Conservation (phyloP, 2,113 vertebrate genomes). For the Zapus hudsonius region DNA sequence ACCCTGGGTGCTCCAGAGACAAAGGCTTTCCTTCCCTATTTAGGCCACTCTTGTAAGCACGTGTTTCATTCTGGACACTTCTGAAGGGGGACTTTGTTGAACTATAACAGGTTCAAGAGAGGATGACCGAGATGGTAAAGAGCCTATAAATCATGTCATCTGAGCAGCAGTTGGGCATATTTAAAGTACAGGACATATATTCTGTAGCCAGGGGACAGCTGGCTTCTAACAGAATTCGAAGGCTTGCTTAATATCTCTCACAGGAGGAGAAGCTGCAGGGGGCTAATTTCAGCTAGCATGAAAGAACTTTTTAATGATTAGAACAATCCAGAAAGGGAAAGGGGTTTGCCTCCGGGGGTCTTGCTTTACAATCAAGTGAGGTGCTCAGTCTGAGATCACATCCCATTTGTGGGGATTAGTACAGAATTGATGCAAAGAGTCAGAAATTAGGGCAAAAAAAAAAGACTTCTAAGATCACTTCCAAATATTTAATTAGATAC, state of each 20-base stretch:
- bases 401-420: background rate
- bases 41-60: background rate
- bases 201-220: conserved; percentile 54
- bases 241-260: conserved; percentile 39
- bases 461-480: conserved; percentile 17
- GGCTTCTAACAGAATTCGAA: conserved; percentile 42
- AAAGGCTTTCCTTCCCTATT: background rate
- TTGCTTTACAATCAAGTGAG: conserved; percentile 61
- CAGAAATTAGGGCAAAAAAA: background rate
- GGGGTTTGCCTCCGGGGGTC: conserved; percentile 36
- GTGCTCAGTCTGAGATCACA: conserved; percentile 44
- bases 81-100: conserved; percentile 46
- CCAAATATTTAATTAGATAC: conserved; percentile 10
- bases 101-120: background rate
- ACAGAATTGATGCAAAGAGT: conserved; percentile 7
- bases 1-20: background rate
- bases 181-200: conserved; percentile 13
- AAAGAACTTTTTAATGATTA: conserved; percentile 62
- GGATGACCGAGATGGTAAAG: background rate
- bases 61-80: background rate
- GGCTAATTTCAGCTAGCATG: conserved; percentile 60
- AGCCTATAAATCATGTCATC: conserved; percentile 31
- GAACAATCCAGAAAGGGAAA: conserved; percentile 56
- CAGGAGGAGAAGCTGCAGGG: conserved; percentile 37
- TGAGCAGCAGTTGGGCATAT: conserved; percentile 13